Evolutionary conservation across 2,797 vertebrate genomes (phyloP), one percentile per base, ranked within the genome.

Genomic region (Danio choprae): DNA sequence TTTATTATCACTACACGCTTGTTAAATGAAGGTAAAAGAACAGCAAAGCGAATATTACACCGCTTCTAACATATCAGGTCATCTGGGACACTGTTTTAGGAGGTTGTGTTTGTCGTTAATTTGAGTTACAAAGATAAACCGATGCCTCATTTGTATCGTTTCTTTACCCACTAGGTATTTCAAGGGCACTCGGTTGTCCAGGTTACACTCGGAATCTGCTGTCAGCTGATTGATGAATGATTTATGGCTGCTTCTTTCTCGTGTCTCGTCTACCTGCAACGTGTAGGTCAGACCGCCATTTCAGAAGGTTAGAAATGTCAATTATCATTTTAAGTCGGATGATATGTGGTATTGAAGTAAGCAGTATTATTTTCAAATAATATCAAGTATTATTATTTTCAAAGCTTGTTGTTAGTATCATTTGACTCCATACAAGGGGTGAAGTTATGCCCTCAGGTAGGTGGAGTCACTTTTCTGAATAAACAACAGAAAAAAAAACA

Each of bases 171-270:
- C 15, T 18, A 4, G 44, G 8, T n/a, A 12, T 20, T 64, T 65
- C 50, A 65, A 80, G 59, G 69, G 5, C 59, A 72, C 15, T 64
- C 50, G 48, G 79, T 74, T 84, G 69, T 79, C 81, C 74, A 73
- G 41, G 77, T 87, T 88, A 84, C 74, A 73, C 62, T 63, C 73
- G 65, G 69, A 48, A 73, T 68, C 41, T 68, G 7, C 74, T 82
- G 90, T 88, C 90, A 86, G 84, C 74, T 80, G 82, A 59, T 65
- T 87, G 83, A 70, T 89, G 87, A 92, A 91, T 93, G 90, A 94
- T 94, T 94, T 92, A 94, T 93, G 91, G 84, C 60, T 79, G 50
- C 58, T 79, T 6, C 22, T 22, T 55, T 63, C 59, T 62, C 38
- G 36, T 71, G 81, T 87, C 87, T 85, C 60, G 81, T 80, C 60